Base-by-base conservation (phyloP, 2,888 invertebrate species). In the Lapara coniferarum region DNA sequence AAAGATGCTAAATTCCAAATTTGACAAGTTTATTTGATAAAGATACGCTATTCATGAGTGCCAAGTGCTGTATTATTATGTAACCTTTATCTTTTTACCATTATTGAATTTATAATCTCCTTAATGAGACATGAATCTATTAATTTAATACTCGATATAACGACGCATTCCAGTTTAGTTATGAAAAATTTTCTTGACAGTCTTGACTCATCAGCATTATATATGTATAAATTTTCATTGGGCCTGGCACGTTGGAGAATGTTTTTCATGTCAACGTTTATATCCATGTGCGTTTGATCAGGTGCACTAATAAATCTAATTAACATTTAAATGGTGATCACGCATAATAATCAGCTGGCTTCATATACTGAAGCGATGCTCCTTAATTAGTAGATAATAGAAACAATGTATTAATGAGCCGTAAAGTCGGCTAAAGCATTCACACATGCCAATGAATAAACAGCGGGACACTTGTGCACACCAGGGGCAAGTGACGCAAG, bases 281-380 rank as follows among this genome's bases (percentile, higher is more conserved):
- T 78, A 82, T 75, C 76, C 74, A 75, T 74, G 75, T 72, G 72
- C 71, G 85, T 92, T 89, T 91, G 86, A 85, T 89, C 93, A 93
- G 91, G 89, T 93, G 93, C 80, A 78, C 74, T 79, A 83, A 86
- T 89, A 90, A 90, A 91, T 89, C 85, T 91, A 92, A 92, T 93
- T 93, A 93, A 86, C 93, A 93, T 93, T 90, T 90, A 92, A 92
- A 93, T 92, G 91, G 87, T 92, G 88, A 91, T 85, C 92, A 92
- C 88, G 92, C 90, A 92, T 93, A 91, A 91, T 91, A 91, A 92
- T 92, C 90, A 92, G 88, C 81, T 88, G 87, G 87, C 84, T 89
- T 85, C 86, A 84, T 88, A 89, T 87, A 89, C 85, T 85, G 85
- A 84, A 82, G 83, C 86, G 88, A 85, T 85, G 86, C 83, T 82